Conservation (phyloP, 2,797 vertebrate species). For the Spatula clypeata region DNA sequence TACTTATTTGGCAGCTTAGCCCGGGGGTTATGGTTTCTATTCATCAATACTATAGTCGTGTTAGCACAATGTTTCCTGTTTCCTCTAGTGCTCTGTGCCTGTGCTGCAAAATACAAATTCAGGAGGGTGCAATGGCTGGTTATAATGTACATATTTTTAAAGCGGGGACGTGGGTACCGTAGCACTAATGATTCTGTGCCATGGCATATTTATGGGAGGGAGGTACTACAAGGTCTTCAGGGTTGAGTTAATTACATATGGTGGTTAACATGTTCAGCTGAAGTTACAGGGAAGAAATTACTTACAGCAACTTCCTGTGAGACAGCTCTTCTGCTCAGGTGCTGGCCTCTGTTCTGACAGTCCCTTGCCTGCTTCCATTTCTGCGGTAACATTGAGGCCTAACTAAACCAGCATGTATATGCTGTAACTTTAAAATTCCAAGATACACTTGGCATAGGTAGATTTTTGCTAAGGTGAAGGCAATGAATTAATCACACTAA, state of each 20-base stretch:
- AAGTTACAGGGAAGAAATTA: conserved; percentile 76
- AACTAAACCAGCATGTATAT: not conserved
- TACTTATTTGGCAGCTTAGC: conserved; percentile 95
- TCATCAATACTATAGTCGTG: conserved; percentile 85
- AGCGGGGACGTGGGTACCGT: conserved; percentile 3
- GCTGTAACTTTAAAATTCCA: conserved; percentile 27
- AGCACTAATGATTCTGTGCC: conserved; percentile 42
- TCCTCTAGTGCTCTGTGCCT: conserved; percentile 63
- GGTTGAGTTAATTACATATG: conserved; percentile 85
- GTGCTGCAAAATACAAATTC: conserved; percentile 44
- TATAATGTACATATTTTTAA: conserved; percentile 37
- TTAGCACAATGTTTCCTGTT: conserved; percentile 83
- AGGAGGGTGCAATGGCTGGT: conserved; percentile 48
- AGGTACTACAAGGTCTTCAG: conserved; percentile 76
- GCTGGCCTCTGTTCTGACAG: conserved; percentile 40
- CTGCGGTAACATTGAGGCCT: not conserved
- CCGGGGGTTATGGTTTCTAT: conserved; percentile 85
- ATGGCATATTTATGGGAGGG: conserved; percentile 45
- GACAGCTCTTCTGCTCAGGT: not conserved
- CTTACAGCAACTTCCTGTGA: conserved; percentile 46
- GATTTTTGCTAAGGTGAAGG: conserved; percentile 31
- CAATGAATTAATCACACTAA: not conserved
- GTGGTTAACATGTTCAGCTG: conserved; percentile 83
- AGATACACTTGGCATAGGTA: conserved; percentile 24
- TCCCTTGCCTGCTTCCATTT: not conserved